Evolutionary conservation across 2,888 invertebrate species (phyloP).

Genomic region (Aromia moschata): DNA sequence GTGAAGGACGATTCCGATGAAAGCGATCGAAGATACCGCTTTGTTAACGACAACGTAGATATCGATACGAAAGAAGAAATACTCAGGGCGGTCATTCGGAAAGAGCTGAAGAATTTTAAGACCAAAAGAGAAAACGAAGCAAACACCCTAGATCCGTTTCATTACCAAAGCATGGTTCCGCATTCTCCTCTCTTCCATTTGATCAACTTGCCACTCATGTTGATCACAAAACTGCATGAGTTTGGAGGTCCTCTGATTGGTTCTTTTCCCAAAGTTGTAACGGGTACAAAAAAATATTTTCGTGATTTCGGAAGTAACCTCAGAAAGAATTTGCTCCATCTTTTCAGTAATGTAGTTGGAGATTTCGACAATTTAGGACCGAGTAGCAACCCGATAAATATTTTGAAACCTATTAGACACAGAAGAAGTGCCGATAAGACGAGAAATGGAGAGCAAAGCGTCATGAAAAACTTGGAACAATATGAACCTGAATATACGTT

Average conservation of each 20-base stretch:
- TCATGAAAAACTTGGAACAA: slow-evolving; percentile 3
- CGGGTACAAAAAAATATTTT: slow-evolving; percentile 53
- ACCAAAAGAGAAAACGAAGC: slow-evolving; percentile 30
- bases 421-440: slow-evolving; percentile 32
- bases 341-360: slow-evolving; percentile 54
- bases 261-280: slow-evolving; percentile 53
- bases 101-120: slow-evolving; percentile 41
- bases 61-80: slow-evolving; percentile 24
- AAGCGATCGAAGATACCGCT: neutral
- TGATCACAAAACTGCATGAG: slow-evolving; percentile 52
- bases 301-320: slow-evolving; percentile 54
- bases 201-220: slow-evolving; percentile 54
- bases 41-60: neutral
- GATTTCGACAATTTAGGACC: slow-evolving; percentile 46
- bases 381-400: slow-evolving; percentile 29
- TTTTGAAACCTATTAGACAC: slow-evolving; percentile 33
- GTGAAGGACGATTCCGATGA: slow-evolving; percentile 29
- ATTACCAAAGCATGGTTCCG: slow-evolving; percentile 37
- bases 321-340: slow-evolving; percentile 51
- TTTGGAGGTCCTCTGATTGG: slow-evolving; percentile 53
- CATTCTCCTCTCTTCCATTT: slow-evolving; percentile 54
- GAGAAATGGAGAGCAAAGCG: neutral
- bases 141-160: slow-evolving; percentile 7
- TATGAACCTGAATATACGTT: slow-evolving; percentile 40
- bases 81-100: slow-evolving; percentile 38